Evolutionary conservation across 2,113 vertebrate genomes (phyloP), one percentile per base, ranked within the genome.

Genomic region (Corapipo altera): DNA sequence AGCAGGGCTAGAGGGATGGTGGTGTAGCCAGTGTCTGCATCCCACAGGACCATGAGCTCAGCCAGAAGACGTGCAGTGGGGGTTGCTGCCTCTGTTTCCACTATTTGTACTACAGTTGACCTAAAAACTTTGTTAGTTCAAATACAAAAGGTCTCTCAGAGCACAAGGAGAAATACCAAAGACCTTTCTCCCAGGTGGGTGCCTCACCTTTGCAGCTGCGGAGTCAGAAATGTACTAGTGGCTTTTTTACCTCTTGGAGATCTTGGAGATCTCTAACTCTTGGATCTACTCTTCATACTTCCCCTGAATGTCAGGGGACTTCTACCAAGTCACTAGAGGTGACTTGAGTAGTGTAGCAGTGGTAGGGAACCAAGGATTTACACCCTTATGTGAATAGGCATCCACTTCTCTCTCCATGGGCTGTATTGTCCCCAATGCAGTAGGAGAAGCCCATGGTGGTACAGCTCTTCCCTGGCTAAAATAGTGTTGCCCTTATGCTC

Each of bases 351-450:
- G 26, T 73, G 23, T 77, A 67, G 35, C 8, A 8, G 11, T 64
- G n/a, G 27, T 35, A 41, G 23, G 39, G 51, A 94, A 24, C 2
- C 28, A 21, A 0, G 0, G n/a, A 62, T 65, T 83, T 39, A 52
- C 67, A 79, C 6, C 18, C 17, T 48, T 2, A 3, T 6, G 20
- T 64, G 71, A 65, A 11, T 14, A 64, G 32, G 2, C 28, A 33
- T 23, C 27, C 5, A 4, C 78, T 39, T 82, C 39, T 93, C 44
- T 72, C 30, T 58, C 65, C 20, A 5, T 0, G 1, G 11, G 20
- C 39, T 43, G 12, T 0, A 0, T 6, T 67, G 61, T 55, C 39
- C 64, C 48, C 10, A 23, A 43, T 0, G 0, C 35, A n/a, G 26
- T 15, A 64, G 73, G 4, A 81, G 61, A 66, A 75, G 43, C 15